Conservation (phyloP, 2,888 invertebrate genomes). For the Caenorhabditis angaria region DNA sequence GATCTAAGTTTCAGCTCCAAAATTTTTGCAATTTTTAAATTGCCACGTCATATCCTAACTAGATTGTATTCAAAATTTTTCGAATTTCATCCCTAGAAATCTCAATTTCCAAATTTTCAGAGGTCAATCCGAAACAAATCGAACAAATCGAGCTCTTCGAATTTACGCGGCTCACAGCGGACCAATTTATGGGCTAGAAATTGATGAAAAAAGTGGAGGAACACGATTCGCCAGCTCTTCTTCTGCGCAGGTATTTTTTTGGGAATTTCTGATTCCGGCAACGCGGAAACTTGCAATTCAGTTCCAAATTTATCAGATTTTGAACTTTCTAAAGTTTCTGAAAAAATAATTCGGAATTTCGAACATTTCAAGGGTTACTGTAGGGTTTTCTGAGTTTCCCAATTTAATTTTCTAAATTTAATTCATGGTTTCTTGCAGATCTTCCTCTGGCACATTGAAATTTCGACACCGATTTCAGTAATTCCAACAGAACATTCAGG, state of each 20-base stretch:
- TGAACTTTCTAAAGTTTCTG: too few species aligned
- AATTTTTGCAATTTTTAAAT: background rate
- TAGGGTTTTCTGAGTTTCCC: too few species aligned
- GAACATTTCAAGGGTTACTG: too few species aligned
- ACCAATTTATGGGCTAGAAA: slow-evolving; percentile 17
- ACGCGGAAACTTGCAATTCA: too few species aligned
- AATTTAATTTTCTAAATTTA: too few species aligned
- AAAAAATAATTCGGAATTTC: background rate
- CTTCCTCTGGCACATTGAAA: slow-evolving; percentile 47
- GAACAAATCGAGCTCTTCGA: slow-evolving; percentile 28
- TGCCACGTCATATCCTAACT: too few species aligned
- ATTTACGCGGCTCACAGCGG: slow-evolving; percentile 39
- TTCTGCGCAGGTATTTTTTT: slow-evolving; percentile 25
- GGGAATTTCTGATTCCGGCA: too few species aligned
- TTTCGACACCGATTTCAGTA: slow-evolving; percentile 25
- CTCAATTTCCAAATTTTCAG: background rate
- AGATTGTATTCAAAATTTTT: too few species aligned
- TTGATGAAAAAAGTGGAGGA: slow-evolving; percentile 37
- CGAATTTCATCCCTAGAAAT: too few species aligned
- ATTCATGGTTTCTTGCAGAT: slow-evolving; percentile 14
- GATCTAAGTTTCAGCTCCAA: background rate
- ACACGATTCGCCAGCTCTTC: slow-evolving; percentile 43
- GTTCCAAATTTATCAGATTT: too few species aligned
- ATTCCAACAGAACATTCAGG: slow-evolving; percentile 27
- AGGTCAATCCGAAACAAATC: background rate